These are phyloP conservation scores for Phthorimaea operculella DNA, from an alignment of 1,140 invertebrate species.

Conservation along the genomic window DNA sequence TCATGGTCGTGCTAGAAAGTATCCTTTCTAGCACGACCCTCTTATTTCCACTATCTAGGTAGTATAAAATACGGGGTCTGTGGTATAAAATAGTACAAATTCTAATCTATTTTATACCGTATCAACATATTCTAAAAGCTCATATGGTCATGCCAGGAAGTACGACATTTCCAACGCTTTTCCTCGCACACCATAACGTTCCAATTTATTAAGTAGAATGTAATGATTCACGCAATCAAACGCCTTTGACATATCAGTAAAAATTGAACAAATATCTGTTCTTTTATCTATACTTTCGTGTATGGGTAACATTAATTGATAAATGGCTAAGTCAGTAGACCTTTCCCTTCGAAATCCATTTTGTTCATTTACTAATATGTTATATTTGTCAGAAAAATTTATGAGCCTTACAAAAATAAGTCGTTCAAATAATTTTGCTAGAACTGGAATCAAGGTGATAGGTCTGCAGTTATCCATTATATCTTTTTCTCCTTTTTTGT, in stretches of 20 bases:
- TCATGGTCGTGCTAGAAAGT: too few species aligned
- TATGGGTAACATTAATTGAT: neutral
- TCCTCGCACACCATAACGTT: neutral
- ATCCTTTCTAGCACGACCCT: too few species aligned
- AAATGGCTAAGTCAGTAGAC: neutral
- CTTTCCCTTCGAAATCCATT: neutral
- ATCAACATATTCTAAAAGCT: too few species aligned
- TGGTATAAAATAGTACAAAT: too few species aligned
- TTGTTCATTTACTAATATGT: neutral
- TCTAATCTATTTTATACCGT: too few species aligned
- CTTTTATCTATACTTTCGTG: neutral
- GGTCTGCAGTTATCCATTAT: neutral
- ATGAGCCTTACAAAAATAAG: neutral
- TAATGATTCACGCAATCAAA: conserved; percentile 1
- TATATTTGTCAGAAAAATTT: neutral
- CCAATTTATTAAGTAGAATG: neutral
- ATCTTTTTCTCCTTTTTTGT: neutral
- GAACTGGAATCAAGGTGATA: neutral
- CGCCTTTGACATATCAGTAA: neutral
- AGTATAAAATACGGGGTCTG: too few species aligned
- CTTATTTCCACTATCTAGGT: too few species aligned
- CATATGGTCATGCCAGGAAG: too few species aligned
- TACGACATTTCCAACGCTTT: too few species aligned
- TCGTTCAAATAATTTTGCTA: neutral
- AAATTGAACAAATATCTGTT: neutral